phyloP scores from a whole-genome alignment of 2,113 vertebrate species.

The Arothron firmamentum region DNA sequence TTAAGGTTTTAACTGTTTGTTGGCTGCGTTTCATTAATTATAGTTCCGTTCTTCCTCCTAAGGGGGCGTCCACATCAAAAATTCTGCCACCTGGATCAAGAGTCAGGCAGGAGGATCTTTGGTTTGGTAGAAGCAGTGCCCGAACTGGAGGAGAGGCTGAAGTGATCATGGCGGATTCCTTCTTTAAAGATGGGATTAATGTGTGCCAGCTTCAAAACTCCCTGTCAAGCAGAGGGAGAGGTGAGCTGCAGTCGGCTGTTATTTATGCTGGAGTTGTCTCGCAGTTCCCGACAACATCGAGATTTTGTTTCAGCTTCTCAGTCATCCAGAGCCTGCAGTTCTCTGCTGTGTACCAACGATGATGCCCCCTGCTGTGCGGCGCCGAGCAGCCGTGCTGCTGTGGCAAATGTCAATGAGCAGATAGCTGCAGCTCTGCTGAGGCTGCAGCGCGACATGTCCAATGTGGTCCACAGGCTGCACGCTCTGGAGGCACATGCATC shows the following conservation, averaged over 20 bases:
- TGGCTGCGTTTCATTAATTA: background rate
- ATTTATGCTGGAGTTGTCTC: background rate
- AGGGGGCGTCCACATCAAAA: conserved; percentile 36
- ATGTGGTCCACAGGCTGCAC: conserved; percentile 81
- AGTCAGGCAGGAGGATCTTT: conserved; percentile 43
- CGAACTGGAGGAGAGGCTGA: conserved; percentile 76
- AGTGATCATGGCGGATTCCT: conserved; percentile 34
- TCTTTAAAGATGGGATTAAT: conserved; percentile 67
- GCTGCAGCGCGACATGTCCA: conserved; percentile 89
- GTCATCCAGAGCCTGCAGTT: conserved; percentile 56
- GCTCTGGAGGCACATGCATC: conserved; percentile 79
- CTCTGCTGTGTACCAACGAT: conserved; percentile 45
- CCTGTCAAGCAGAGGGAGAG: conserved; percentile 78
- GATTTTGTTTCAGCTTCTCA: conserved; percentile 67
- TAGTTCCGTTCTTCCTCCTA: background rate
- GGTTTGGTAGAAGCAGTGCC: conserved; percentile 73
- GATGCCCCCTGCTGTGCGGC: conserved; percentile 52
- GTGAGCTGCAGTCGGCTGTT: conserved; percentile 49
- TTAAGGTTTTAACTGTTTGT: background rate
- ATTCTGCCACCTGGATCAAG: conserved; percentile 24
- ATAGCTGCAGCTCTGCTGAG: conserved; percentile 80
- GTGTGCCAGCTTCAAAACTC: conserved; percentile 72
- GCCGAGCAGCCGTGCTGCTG: conserved; percentile 61
- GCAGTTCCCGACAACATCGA: background rate
- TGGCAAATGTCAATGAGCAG: conserved; percentile 78